Evolutionary conservation across 1,140 invertebrate species (phyloP), one percentile per base, ranked within the genome.

Genomic region (Tetramorium simillimum): DNA sequence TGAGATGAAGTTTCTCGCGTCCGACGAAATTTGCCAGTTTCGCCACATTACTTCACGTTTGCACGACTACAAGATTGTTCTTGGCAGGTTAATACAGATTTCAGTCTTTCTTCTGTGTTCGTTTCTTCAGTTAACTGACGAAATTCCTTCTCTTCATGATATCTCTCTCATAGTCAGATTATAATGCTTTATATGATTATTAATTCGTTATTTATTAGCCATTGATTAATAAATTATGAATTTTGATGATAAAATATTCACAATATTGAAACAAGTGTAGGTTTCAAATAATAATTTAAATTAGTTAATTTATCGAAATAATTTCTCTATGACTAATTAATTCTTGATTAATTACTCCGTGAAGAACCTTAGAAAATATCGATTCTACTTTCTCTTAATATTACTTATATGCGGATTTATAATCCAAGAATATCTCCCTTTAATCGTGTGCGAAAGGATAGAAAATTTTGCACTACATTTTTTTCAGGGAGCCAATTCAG

Each of bases 11-110:
- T 84, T 84, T 62, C 69, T 49, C 80, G 40, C 21, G 69, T 84
- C 80, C 80, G 69, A 84, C 69, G 69, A 75, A 84, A 84, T 75
- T 84, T 33, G 69, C 58, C 69, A 75, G 80, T 84, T 75, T 84
- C 69, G 80, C 80, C 28, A 84, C 80, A 75, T 84, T 75, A 82
- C 67, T 73, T 75, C 40, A 24, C 53, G 53, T 75, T 84, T 49
- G 53, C 69, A 46, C 37, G 37, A 10, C 18, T 75, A 62, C n/a
- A 60, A 84, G 40, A 84, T 84, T 75, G 80, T 73, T 73, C 80
- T 75, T 75, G 80, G 80, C 80, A 75, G 40, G 24, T 60, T 84
- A 60, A 75, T 84, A 60, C 72, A n/a, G 33, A 6, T 18, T 16
- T 53, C 33, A 46, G 18, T 33, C 43, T 16, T 62, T 7, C 65